Percentiles rank a stretch among this genome's conserved stretches.
phyloP scores from a whole-genome alignment of 2,113 vertebrate genomes.

The Scortum barcoo region DNA sequence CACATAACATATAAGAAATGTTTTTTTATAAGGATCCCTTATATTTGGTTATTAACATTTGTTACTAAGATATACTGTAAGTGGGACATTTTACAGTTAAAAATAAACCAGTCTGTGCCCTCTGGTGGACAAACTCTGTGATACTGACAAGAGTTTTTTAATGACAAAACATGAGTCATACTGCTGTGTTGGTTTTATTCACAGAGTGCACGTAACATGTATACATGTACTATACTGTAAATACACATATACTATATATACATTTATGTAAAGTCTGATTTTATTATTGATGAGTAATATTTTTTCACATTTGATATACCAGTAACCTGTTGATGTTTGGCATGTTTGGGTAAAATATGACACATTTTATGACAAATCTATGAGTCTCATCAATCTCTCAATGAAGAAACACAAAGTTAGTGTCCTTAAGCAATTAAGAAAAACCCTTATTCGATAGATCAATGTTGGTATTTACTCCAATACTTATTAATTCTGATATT shows the following conservation, averaged over 20 bases:
- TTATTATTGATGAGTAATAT: too few relatives aligned
- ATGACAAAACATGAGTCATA: not conserved
- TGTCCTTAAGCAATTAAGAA: not conserved
- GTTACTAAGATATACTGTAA: not conserved
- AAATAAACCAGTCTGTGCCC: too few relatives aligned
- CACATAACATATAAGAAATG: not conserved
- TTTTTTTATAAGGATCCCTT: too few relatives aligned
- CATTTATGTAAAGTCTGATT: too few relatives aligned
- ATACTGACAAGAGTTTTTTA: not conserved
- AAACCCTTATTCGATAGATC: not conserved
- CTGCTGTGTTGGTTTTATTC: not conserved
- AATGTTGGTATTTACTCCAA: not conserved
- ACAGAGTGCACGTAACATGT: too few relatives aligned
- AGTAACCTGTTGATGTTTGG: not conserved
- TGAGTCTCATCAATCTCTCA: not conserved
- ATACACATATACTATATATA: too few relatives aligned
- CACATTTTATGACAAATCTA: not conserved
- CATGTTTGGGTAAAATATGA: not conserved
- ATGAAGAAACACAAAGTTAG: not conserved
- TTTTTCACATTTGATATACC: too few relatives aligned
- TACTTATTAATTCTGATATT: not conserved
- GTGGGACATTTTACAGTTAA: not conserved
- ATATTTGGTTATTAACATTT: not conserved
- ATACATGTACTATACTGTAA: too few relatives aligned
- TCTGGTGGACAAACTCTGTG: not conserved